These are phyloP conservation scores for Murina feae DNA, from an alignment of 2,113 vertebrate species.

Conservation along the genomic window DNA sequence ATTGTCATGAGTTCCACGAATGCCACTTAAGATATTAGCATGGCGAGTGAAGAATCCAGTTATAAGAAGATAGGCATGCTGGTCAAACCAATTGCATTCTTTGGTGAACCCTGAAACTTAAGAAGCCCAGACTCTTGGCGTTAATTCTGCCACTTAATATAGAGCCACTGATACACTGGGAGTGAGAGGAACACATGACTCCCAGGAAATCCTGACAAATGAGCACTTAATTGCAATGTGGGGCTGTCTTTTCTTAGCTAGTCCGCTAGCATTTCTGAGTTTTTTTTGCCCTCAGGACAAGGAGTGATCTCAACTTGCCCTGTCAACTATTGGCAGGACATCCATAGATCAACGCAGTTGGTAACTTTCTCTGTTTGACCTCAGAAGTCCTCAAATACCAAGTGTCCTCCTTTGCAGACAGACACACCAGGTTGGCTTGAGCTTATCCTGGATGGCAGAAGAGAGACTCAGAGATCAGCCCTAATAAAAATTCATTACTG, in stretches of 20 bases:
- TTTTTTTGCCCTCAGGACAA: neutral
- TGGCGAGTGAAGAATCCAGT: neutral
- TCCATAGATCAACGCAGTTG: neutral
- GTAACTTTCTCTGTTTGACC: constrained; percentile 46
- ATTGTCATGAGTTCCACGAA: neutral
- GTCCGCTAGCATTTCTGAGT: neutral
- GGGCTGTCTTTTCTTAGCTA: neutral
- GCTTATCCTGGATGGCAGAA: constrained; percentile 40
- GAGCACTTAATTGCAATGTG: neutral
- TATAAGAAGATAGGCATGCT: neutral
- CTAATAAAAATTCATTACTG: constrained; percentile 77
- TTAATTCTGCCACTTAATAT: neutral
- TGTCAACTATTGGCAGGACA: constrained; percentile 1
- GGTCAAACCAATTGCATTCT: neutral
- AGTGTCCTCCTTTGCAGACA: constrained; percentile 20
- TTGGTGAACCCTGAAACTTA: neutral
- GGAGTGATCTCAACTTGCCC: neutral
- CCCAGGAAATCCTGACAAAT: neutral
- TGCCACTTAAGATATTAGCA: neutral
- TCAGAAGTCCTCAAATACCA: constrained; percentile 61
- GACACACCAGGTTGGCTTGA: constrained; percentile 5
- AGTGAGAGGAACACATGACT: neutral
- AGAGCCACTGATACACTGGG: neutral
- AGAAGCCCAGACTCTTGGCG: neutral
- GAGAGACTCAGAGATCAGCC: constrained; percentile 62